Conservation (phyloP, 2,113 vertebrate genomes). For the Rhombomys opimus region DNA sequence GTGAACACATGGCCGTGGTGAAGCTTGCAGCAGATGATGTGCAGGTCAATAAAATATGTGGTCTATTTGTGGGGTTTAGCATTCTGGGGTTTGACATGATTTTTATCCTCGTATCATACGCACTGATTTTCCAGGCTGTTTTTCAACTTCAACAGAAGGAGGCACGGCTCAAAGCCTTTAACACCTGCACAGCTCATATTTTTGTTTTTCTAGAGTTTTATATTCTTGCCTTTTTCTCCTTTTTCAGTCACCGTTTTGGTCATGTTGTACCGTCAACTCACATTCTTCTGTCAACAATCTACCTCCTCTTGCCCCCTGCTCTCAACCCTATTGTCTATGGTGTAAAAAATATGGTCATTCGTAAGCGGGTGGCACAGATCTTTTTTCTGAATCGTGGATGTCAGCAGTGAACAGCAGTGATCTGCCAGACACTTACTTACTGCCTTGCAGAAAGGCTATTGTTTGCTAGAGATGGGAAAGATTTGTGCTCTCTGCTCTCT, state of each 20-base stretch:
- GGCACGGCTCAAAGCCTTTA: constrained; percentile 76
- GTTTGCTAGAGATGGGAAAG: background rate
- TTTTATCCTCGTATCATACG: background rate
- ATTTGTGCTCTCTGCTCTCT: background rate
- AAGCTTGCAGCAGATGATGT: constrained; percentile 45
- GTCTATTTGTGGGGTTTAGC: constrained; percentile 52
- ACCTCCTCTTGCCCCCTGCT: constrained; percentile 65
- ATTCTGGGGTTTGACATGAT: constrained; percentile 60
- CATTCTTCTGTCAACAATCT: constrained; percentile 68
- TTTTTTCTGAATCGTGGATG: constrained; percentile 25
- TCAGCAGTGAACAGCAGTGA: background rate
- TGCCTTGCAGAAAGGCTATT: background rate
- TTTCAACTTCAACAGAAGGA: constrained; percentile 10
- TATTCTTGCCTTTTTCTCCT: constrained; percentile 78
- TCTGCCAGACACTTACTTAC: background rate
- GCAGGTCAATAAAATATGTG: constrained; percentile 18
- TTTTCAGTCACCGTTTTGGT: constrained; percentile 61
- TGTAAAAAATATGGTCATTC: constrained; percentile 57
- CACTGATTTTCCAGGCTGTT: constrained; percentile 79
- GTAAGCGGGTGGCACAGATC: constrained; percentile 17
- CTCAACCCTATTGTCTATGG: constrained; percentile 71
- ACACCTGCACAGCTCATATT: constrained; percentile 81
- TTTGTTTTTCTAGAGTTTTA: constrained; percentile 83
- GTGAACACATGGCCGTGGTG: constrained; percentile 46
- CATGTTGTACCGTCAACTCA: constrained; percentile 46